Evolutionary conservation across 2,888 invertebrate genomes (phyloP), one percentile per base, ranked within the genome.

Genomic region (Saturnia japonica): DNA sequence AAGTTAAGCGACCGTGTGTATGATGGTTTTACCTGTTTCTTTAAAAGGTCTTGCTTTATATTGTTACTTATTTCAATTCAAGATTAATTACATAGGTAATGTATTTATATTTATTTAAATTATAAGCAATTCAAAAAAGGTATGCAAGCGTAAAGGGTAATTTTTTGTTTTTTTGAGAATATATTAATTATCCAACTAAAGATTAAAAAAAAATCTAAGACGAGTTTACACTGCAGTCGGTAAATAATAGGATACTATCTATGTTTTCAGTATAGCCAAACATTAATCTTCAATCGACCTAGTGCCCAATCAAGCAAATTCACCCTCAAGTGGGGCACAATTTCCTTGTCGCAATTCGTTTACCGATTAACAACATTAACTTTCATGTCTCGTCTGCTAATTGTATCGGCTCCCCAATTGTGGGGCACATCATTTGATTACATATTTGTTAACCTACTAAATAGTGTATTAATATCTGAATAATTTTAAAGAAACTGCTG

Each of bases 321-420:
- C 83, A 78, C 77, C 81, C 78, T 77, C 85, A 86, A 91, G 85
- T 90, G 84, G 90, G 83, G 81, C 88, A 88, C 90, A 91, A 91
- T 91, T 91, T 91, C 91, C 91, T 88, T 73, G 72, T 75, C 67
- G 84, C 86, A 89, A 91, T 90, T 88, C 89, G 87, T 80, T 89
- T 89, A 88, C 80, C 87, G 82, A 91, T 91, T 91, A 91, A 90
- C 87, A 72, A 76, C 85, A 90, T 91, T 91, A 90, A 90, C 89
- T 91, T 89, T 87, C 91, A 87, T 86, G 89, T 88, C 89, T 86
- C 91, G 91, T 88, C 88, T 81, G 79, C 87, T 91, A 91, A 91
- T 91, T 88, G 86, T 80, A 82, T 91, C 88, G 85, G 82, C 82
- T 81, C 90, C 90, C 89, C 85, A 83, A 82, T 88, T 86, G 81